Evolutionary conservation across 2,797 vertebrate species (phyloP).

Genomic region (Loris lydekkerianus): DNA sequence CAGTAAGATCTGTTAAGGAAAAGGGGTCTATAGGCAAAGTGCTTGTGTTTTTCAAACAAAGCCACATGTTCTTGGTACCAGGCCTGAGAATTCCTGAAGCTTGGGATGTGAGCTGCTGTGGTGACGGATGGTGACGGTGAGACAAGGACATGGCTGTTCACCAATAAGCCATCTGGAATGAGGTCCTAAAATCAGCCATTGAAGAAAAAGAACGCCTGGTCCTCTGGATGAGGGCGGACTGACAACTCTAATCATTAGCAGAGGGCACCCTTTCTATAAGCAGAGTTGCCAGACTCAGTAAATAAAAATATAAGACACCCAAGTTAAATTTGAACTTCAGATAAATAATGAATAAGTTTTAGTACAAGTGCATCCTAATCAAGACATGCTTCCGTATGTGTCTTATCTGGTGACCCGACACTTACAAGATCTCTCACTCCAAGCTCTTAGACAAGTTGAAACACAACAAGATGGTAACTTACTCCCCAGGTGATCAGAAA

Average conservation of each 20-base stretch:
- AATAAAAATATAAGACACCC: background rate
- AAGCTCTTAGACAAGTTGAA: background rate
- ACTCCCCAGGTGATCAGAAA: background rate
- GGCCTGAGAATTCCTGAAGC: background rate
- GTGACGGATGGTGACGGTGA: fast-evolving
- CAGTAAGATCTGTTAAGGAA: background rate
- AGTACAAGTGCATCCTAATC: background rate
- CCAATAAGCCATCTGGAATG: background rate
- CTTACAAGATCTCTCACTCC: background rate
- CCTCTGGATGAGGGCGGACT: background rate
- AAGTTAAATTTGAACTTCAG: background rate
- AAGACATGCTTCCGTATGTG: background rate
- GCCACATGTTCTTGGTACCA: background rate
- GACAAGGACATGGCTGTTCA: background rate
- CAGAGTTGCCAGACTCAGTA: background rate
- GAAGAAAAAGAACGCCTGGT: background rate
- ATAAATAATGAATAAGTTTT: background rate
- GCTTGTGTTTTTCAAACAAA: background rate
- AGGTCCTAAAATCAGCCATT: background rate
- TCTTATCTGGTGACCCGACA: background rate
- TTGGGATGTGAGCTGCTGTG: background rate
- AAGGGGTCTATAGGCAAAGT: background rate
- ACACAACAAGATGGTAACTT: background rate
- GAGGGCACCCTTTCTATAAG: background rate
- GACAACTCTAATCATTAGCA: background rate